Evolutionary conservation across 1,140 invertebrate genomes (phyloP).

Genomic region (Copidosoma floridanum): DNA sequence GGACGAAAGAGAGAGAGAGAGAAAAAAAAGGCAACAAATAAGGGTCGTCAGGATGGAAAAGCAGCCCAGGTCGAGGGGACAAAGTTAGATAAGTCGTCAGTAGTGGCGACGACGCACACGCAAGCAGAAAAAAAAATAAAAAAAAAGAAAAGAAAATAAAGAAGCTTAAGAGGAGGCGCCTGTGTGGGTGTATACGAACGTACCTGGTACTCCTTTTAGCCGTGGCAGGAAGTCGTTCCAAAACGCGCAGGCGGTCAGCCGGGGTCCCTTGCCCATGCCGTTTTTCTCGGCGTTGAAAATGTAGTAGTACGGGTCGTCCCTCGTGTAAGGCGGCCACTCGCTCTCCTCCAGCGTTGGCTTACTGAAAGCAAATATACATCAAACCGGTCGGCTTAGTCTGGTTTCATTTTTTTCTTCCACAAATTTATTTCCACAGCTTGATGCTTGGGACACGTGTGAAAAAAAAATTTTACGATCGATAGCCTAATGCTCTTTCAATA

Average conservation of each 20-base stretch:
- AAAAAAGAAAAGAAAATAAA: conserved; percentile 2
- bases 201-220: conserved; percentile 72
- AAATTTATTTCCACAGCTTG: no score
- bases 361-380: conserved; percentile 63
- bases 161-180: not conserved
- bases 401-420: not conserved
- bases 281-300: conserved; percentile 79
- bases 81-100: no score
- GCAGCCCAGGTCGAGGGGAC: no score
- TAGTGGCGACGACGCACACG: no score
- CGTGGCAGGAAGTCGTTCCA: conserved; percentile 93
- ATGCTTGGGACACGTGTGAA: no score
- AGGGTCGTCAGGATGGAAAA: no score
- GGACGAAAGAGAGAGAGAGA: no score
- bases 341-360: conserved; percentile 77
- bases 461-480: not conserved
- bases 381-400: not conserved
- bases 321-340: conserved; percentile 86
- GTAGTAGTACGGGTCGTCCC: conserved; percentile 81
- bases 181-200: conserved; percentile 24
- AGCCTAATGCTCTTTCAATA: not conserved
- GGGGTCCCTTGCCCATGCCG: conserved; percentile 74
- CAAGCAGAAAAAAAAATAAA: not conserved
- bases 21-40: no score
- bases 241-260: conserved; percentile 86